These are phyloP conservation scores for Phragmatobia fuliginosa DNA, from an alignment of 2,888 invertebrate genomes.

Conservation along the genomic window DNA sequence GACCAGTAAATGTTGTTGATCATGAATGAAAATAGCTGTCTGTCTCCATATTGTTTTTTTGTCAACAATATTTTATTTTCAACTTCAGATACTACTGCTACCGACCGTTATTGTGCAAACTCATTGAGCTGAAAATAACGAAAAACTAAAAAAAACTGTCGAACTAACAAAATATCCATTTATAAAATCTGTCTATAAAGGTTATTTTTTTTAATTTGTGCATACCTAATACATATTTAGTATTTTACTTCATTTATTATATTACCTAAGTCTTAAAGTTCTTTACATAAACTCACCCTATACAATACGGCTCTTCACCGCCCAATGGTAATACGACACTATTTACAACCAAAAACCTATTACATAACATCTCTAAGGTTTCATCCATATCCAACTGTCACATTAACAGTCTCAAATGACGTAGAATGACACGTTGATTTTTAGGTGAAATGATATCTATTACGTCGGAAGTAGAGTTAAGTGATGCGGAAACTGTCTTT, in stretches of 20 bases:
- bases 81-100: background rate
- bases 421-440: conserved; percentile 70
- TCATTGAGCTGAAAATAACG: background rate
- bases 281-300: background rate
- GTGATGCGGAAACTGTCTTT: conserved; percentile 83
- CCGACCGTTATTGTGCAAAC: background rate
- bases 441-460: conserved; percentile 81
- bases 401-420: conserved; percentile 64
- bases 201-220: too few species aligned
- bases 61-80: background rate
- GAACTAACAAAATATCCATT: too few species aligned
- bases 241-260: too few species aligned
- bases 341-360: conserved; percentile 27
- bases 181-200: too few species aligned
- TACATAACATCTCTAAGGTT: conserved; percentile 61
- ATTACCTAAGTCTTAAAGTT: background rate
- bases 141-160: conserved; percentile 41
- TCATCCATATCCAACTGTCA: conserved; percentile 48
- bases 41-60: background rate
- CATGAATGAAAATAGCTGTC: background rate
- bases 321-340: conserved; percentile 25
- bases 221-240: background rate
- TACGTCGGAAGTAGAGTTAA: conserved; percentile 81
- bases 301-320: background rate
- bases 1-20: too few species aligned